Evolutionary conservation across 2,888 invertebrate genomes (phyloP).

Genomic region (Eupithecia subfuscata): DNA sequence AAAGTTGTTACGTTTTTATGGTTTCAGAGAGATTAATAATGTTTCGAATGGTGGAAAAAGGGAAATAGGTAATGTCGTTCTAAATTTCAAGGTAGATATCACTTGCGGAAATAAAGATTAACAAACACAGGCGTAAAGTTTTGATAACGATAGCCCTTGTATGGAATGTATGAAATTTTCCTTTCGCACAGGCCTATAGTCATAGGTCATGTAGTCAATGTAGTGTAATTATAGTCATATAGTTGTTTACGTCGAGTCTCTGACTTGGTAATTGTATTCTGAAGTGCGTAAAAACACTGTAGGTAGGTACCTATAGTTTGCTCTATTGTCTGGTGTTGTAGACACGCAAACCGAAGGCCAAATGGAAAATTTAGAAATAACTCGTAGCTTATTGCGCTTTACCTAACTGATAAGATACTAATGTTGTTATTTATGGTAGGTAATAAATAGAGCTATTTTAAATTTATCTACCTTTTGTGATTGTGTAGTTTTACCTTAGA

Average conservation of each 20-base stretch:
- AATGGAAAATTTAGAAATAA: slow-evolving; percentile 20
- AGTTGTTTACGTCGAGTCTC: not conserved
- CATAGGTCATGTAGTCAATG: not conserved
- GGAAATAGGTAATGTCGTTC: not conserved
- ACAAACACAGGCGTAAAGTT: too few relatives aligned
- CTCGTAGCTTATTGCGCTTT: slow-evolving; percentile 2
- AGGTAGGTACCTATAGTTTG: not conserved
- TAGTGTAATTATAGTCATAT: not conserved
- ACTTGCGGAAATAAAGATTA: not conserved
- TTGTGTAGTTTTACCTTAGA: not conserved
- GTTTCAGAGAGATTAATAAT: too few relatives aligned
- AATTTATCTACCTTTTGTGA: not conserved
- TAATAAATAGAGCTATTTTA: not conserved
- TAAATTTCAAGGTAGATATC: not conserved
- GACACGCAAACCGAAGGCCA: slow-evolving; percentile 18
- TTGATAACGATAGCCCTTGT: too few relatives aligned
- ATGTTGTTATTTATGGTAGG: not conserved
- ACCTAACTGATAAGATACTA: not conserved
- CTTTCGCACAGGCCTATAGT: not conserved
- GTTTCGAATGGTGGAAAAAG: too few relatives aligned
- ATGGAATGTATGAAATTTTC: not conserved
- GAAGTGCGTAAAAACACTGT: slow-evolving; percentile 12
- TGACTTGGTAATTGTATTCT: not conserved
- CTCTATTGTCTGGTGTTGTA: slow-evolving; percentile 13
- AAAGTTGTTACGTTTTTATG: too few relatives aligned